Evolutionary conservation across 2,888 invertebrate genomes (phyloP), one percentile per base, ranked within the genome.

Genomic region (Melanotus villosus): DNA sequence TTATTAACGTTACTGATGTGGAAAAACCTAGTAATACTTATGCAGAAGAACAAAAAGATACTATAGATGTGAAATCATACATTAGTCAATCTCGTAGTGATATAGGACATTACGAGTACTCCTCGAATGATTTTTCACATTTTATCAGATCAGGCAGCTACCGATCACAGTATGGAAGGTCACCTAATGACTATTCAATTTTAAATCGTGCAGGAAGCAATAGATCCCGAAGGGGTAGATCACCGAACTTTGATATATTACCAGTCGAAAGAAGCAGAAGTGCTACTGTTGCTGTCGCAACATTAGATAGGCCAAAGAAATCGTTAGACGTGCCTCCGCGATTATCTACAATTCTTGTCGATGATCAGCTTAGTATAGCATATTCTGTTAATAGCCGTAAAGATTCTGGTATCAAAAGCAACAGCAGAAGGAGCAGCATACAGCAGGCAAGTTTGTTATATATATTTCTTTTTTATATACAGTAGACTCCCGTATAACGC

Each of bases 321-420:
- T 85, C 86, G 36, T 78, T 79, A 68, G 87, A 86, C 36, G 81
- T 83, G 21, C 84, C 85, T 75, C 76, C 78, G 66, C 70, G 79
- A 73, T 74, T 83, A 52, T 80, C 83, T 6, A 80, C 82, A 54
- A 76, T 81, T 65, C 75, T 80, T 50, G 69, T 83, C 43, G 91
- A 91, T 19, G 93, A 94, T 80, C 88, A 90, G 64, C 85, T 92
- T 73, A 93, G 92, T 82, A 88, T 92, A 66, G 92, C 92, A 72
- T 91, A 92, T 0, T 92, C 93, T 1, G 90, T 92, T 58, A 93
- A 93, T 78, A 95, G 95, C 77, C 89, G 95, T 65, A 95, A 95
- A 84, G 95, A 95, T 84, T 95, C 95, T 0, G 95, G 95, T 9
- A 95, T 95, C 68, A 89, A 92, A 77, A 95, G 95, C 82, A 94